Base-by-base conservation (phyloP, 2,113 vertebrate species). In the Hiodon tergisus region DNA sequence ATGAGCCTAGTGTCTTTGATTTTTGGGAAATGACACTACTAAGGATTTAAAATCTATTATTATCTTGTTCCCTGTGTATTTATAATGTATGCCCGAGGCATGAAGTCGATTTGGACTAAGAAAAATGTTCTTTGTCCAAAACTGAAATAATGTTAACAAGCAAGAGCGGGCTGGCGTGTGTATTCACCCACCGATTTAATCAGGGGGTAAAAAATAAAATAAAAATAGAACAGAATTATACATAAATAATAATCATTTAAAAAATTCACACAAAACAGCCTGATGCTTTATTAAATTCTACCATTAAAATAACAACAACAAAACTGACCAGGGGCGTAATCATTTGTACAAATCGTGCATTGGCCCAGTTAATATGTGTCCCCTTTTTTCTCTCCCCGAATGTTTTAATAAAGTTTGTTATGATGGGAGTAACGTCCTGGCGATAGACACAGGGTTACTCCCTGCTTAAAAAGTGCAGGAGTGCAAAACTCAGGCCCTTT, bases 161-260 rank as follows among this genome's bases (percentile, higher is more conserved):
- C 89, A 67, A 80, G 81, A 86, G 85, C 87, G 82, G 83, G 84
- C 78, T 80, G 84, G 84, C 87, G 89, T 88, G 89, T 91, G 90
- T 92, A 91, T 92, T 91, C 90, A 91, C 86, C 90, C 88, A 91
- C 87, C 90, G 91, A 91, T 90, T 92, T 90, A 91, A 90, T 90
- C 88, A 84, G 88, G 86, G 84, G 86, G 85, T 88, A 86, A 82
- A 85, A 85, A 85, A 84, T 76, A 74, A 84, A 84, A 70, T 84
- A 86, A 84, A 83, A 52, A 17, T 7, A 58, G 54, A 72, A 78
- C 78, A 87, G 71, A 73, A 88, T 86, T 75, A 88, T 85, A 86
- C 88, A 31, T 31, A 31, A 31, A 31, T 31, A 31, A 31, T 31
- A 31, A 31, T 31, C 0, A 31, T 31, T 31, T 31, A 31, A 87